Evolutionary conservation across 2,113 vertebrate species (phyloP), one percentile per base, ranked within the genome.

Genomic region (Thryonomys swinderianus): DNA sequence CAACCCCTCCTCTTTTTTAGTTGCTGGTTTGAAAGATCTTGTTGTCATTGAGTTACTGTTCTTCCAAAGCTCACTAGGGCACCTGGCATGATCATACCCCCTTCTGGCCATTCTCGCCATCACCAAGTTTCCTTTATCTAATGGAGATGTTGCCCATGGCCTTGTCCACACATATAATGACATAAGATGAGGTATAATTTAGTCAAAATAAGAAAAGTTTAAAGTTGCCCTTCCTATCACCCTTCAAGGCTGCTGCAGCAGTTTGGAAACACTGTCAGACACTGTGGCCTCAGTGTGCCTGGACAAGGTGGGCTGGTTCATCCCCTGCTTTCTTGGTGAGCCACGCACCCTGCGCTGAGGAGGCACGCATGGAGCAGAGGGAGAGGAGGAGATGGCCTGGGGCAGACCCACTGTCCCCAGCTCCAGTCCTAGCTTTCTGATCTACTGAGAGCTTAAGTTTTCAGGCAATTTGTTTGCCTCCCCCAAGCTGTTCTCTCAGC

Each of bases 311-410:
- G 16, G 55, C 90, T 55, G 37, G 48, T 5, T n/a, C 32, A 4
- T 34, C 5, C 30, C 42, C 5, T 3, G 27, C 55, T 48, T 61
- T 12, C 45, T 2, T 7, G 0, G 13, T 14, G 69, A 83, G 55
- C 10, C 0, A 0, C 6, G 21, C 20, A 10, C 16, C 59, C 34
- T 20, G 17, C 4, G 10, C 55, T 42, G 18, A 78, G 3, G 30
- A 12, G 34, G 53, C 4, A 3, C 12, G 30, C 45, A 10, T 17
- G 40, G 23, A 4, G 25, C 4, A 9, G n/a, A 21, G 18, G 42
- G 17, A 34, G 7, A 12, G 37, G 16, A 4, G 12, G 62, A 32
- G 34, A 71, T 53, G 30, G 7, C 37, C 9, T 10, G 10, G 20
- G 20, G 74, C 5, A 23, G 42, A 32, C 17, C 25, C 18, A 14